These are phyloP conservation scores for Gallirallus australis DNA, from an alignment of 2,797 vertebrate species.

Conservation along the genomic window DNA sequence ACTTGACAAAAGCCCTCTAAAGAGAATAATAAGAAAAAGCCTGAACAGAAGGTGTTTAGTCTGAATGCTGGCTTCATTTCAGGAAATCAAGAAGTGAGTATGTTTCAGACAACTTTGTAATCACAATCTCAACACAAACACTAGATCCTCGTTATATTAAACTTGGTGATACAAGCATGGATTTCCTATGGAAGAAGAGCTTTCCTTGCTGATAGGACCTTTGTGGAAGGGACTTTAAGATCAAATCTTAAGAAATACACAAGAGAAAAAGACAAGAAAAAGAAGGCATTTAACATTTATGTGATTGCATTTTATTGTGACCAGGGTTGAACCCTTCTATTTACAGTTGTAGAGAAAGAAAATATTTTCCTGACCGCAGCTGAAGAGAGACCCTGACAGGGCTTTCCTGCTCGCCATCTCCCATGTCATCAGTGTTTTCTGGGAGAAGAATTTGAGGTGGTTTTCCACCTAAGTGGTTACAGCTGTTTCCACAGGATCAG, in stretches of 20 bases:
- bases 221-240: not conserved
- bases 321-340: slow-evolving; percentile 73
- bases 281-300: slow-evolving; percentile 33
- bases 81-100: slow-evolving; percentile 27
- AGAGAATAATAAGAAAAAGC: slow-evolving; percentile 27
- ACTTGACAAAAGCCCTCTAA: slow-evolving; percentile 32
- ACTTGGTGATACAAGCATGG: not conserved
- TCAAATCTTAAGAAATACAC: not conserved
- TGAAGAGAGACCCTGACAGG: slow-evolving; percentile 78
- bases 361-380: slow-evolving; percentile 81
- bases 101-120: slow-evolving; percentile 1
- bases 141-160: not conserved
- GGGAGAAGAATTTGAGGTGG: slow-evolving; percentile 85
- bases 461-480: slow-evolving; percentile 91
- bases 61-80: slow-evolving; percentile 20
- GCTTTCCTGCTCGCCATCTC: slow-evolving; percentile 80
- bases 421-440: slow-evolving; percentile 85
- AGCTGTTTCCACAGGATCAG: slow-evolving; percentile 93
- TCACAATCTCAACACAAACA: slow-evolving; percentile 5
- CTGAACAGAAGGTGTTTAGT: slow-evolving; percentile 44
- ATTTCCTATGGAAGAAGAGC: not conserved
- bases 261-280: not conserved
- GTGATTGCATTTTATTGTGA: slow-evolving; percentile 68
- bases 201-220: not conserved
- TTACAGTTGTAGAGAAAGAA: slow-evolving; percentile 82